A percentile compares a stretch with the other conserved stretches of the same genome.
These are phyloP conservation scores for Acanthosepion pharaonis DNA, from an alignment of 2,888 invertebrate species.

Conservation along the genomic window DNA sequence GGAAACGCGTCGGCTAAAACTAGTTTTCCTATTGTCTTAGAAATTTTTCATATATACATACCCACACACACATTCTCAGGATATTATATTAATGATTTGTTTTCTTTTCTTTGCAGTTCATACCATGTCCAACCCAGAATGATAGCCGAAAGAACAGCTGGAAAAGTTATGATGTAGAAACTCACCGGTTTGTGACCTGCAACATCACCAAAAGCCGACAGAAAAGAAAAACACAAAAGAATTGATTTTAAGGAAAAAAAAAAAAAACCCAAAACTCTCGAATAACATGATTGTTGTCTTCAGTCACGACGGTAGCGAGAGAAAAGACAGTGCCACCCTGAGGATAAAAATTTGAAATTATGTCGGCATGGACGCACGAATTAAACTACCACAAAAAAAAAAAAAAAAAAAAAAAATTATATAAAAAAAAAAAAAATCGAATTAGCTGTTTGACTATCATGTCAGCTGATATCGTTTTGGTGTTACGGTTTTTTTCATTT, in stretches of 20 bases:
- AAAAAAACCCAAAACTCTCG: background rate
- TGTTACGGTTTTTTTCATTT: background rate
- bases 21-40: no score
- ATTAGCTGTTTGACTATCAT: no score
- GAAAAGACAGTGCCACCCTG: background rate
- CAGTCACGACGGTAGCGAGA: background rate
- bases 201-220: background rate
- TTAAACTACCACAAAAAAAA: background rate
- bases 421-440: background rate
- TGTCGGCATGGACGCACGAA: background rate
- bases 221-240: background rate
- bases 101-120: background rate
- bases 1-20: no score
- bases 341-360: background rate
- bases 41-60: no score
- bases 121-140: conserved; percentile 9
- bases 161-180: background rate
- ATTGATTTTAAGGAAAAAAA: background rate
- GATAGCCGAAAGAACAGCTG: conserved; percentile 6
- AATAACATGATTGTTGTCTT: background rate
- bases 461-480: background rate
- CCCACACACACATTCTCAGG: no score
- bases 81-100: no score
- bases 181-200: background rate
- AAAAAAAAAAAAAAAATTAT: background rate